Percentiles rank a stretch among this genome's conserved stretches.
phyloP scores from a whole-genome alignment of 2,113 vertebrate species.

The Heterotilapia buettikoferi region DNA sequence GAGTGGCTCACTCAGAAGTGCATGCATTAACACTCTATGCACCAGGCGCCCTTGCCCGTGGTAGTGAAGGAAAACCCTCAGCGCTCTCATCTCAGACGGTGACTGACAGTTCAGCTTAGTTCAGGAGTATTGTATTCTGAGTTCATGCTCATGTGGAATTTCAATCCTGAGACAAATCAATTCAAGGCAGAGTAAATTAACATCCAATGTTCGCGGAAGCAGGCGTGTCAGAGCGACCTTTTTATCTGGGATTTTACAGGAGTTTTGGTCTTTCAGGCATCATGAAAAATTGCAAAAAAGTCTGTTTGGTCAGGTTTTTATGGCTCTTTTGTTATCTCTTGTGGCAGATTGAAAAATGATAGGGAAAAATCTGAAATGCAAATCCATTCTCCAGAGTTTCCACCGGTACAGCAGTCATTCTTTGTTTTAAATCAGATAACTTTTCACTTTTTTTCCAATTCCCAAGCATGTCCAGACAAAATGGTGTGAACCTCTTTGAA shows the following conservation, averaged over 20 bases:
- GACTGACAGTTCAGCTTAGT: constrained; percentile 22
- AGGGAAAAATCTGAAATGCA: constrained; percentile 11
- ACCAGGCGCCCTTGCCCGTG: background rate
- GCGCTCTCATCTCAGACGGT: background rate
- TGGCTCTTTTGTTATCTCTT: constrained; percentile 12
- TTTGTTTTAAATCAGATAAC: background rate
- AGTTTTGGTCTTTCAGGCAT: background rate
- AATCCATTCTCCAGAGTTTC: background rate
- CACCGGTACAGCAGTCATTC: background rate
- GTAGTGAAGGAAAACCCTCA: background rate
- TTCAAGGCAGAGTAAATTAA: constrained; percentile 6
- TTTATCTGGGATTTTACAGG: background rate
- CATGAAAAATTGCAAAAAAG: background rate
- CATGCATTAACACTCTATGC: background rate
- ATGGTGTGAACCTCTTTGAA: background rate
- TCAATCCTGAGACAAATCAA: constrained; percentile 3
- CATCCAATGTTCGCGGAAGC: background rate
- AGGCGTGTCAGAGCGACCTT: background rate
- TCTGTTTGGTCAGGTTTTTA: background rate
- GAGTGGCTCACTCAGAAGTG: background rate
- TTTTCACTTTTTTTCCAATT: background rate
- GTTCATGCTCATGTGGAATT: constrained; percentile 1
- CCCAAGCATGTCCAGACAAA: background rate
- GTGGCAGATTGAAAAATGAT: background rate
- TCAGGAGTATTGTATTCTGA: background rate